phyloP scores from a whole-genome alignment of 2,113 vertebrate species.

The Cyprinodon brontotheroides region DNA sequence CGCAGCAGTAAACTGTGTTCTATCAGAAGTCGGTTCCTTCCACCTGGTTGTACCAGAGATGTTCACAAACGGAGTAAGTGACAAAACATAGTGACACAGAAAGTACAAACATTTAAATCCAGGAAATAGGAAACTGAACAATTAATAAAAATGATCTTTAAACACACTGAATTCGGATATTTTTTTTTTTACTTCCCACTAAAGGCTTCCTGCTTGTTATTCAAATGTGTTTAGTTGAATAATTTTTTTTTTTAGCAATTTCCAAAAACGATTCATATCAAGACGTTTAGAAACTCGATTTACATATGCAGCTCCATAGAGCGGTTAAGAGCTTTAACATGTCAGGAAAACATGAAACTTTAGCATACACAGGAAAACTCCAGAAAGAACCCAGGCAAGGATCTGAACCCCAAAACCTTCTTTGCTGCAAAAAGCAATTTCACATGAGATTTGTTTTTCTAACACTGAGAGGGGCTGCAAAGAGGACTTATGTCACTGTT shows the following conservation, averaged over 20 bases:
- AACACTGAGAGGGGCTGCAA: too few species aligned
- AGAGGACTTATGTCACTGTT: too few species aligned
- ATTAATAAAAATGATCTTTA: background rate
- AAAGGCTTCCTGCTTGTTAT: background rate
- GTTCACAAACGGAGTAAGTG: conserved; percentile 41
- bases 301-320: background rate
- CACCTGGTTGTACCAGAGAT: conserved; percentile 54
- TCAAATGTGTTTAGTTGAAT: background rate
- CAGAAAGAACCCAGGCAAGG: background rate
- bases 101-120: conserved; percentile 1
- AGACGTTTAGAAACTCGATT: background rate
- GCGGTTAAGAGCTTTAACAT: background rate
- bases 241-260: too few species aligned
- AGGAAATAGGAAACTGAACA: background rate
- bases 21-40: conserved; percentile 28
- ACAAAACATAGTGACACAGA: background rate
- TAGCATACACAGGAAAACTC: background rate
- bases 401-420: background rate
- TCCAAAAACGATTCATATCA: background rate
- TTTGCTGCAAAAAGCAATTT: background rate
- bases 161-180: background rate
- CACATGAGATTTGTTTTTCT: too few species aligned
- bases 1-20: conserved; percentile 50
- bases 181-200: background rate
- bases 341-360: background rate